Conservation (phyloP, 2,888 invertebrate species). For the Aleiodes testaceus region DNA sequence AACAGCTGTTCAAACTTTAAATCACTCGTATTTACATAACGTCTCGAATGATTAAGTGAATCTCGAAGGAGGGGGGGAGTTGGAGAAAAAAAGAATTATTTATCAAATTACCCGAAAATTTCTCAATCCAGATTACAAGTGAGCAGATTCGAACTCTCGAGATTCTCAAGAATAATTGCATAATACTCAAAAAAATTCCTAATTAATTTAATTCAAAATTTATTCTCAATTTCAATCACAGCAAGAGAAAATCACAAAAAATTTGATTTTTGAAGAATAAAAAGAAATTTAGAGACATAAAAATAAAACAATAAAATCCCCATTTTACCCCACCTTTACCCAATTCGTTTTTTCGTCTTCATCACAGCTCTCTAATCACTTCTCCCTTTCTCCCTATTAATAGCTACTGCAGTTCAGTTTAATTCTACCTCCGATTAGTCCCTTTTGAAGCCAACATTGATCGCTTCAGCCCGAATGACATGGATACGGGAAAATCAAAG, state of each 20-base stretch:
- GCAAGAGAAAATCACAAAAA: constrained; percentile 20
- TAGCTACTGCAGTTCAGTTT: neutral
- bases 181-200: neutral
- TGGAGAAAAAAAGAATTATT: constrained; percentile 20
- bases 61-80: neutral
- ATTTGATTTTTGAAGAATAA: too few species aligned
- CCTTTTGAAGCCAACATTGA: constrained; percentile 17
- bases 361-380: constrained; percentile 64
- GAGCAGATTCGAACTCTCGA: constrained; percentile 15
- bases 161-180: neutral
- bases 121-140: constrained; percentile 9
- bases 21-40: constrained; percentile 11
- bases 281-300: too few species aligned
- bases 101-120: constrained; percentile 12
- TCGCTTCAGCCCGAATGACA: constrained; percentile 24
- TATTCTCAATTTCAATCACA: constrained; percentile 9
- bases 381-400: constrained; percentile 35
- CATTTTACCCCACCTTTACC: too few species aligned
- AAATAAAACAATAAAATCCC: too few species aligned
- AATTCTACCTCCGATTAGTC: constrained; percentile 18
- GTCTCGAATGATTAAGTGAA: constrained; percentile 21
- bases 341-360: constrained; percentile 44
- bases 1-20: constrained; percentile 25
- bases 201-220: constrained; percentile 1
- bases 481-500: constrained; percentile 20